Evolutionary conservation across 2,888 invertebrate species (phyloP).

Genomic region (Lepidocyrtinus sp.): DNA sequence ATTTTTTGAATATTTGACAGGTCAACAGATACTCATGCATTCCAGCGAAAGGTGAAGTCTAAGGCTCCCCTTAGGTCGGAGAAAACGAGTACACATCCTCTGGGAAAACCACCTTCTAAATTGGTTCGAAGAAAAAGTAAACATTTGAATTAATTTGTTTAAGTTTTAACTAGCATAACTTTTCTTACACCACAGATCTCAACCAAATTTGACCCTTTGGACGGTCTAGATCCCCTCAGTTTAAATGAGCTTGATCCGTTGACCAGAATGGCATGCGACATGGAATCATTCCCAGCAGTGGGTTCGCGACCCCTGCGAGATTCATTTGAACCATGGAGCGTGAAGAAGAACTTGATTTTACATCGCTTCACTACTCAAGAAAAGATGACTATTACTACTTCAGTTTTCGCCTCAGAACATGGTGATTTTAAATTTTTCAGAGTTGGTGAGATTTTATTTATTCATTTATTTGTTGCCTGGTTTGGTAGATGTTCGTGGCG

Average conservation of each 20-base stretch:
- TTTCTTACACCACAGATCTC: conserved; percentile 1
- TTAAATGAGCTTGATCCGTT: conserved; percentile 78
- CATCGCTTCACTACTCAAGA: conserved; percentile 94
- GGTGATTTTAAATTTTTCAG: conserved; percentile 63
- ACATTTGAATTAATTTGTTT: neutral
- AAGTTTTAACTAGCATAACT: neutral
- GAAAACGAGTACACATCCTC: conserved; percentile 43
- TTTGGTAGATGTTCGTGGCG: conserved; percentile 71
- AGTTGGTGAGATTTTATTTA: too few species aligned
- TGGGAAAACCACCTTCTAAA: conserved; percentile 44
- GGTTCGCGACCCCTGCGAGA: conserved; percentile 71
- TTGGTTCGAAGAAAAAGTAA: conserved; percentile 27
- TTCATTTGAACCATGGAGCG: conserved; percentile 84
- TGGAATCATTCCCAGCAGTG: conserved; percentile 51
- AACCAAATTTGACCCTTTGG: conserved; percentile 76
- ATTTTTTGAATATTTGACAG: too few species aligned
- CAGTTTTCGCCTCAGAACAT: conserved; percentile 72
- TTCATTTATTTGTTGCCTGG: too few species aligned
- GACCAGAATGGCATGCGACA: conserved; percentile 71
- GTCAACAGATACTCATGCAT: conserved; percentile 47
- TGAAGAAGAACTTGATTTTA: conserved; percentile 83
- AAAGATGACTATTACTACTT: conserved; percentile 91
- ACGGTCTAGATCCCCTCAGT: conserved; percentile 83
- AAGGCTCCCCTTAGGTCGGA: conserved; percentile 25
- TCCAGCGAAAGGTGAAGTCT: conserved; percentile 42